Conservation (phyloP, 2,797 vertebrate species). For the Smutsia gigantea region DNA sequence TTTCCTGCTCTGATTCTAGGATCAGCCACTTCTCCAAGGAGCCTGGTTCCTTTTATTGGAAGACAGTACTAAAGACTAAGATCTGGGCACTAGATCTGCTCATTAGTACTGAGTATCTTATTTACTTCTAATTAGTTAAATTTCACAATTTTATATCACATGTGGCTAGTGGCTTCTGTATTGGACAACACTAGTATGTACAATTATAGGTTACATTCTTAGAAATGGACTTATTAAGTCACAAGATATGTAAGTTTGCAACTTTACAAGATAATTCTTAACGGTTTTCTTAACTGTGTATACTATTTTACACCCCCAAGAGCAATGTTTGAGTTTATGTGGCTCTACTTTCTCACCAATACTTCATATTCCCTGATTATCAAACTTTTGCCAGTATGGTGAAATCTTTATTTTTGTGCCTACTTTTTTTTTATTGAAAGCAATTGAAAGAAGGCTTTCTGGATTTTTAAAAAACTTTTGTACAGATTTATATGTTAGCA, state of each 20-base stretch:
- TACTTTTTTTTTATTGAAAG: not conserved
- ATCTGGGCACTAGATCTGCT: not conserved
- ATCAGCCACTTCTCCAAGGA: not conserved
- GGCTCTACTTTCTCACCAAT: not conserved
- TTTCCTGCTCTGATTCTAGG: not conserved
- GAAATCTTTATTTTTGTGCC: not conserved
- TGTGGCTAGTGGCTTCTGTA: not conserved
- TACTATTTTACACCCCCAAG: not conserved
- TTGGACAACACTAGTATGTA: not conserved
- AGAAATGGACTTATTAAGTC: not conserved
- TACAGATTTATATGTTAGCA: not conserved
- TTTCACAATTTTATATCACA: not conserved
- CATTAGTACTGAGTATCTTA: not conserved
- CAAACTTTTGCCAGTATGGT: not conserved
- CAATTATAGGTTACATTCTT: not conserved
- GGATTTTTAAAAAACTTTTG: not conserved
- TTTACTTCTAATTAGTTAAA: not conserved
- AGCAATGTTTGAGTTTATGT: not conserved
- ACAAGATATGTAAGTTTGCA: not conserved
- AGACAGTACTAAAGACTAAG: not conserved
- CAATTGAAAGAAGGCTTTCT: not conserved
- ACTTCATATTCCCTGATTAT: not conserved
- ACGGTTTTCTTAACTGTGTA: not conserved
- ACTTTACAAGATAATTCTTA: not conserved
- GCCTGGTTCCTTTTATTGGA: not conserved